Conservation (phyloP, 2,888 invertebrate genomes). For the Oasisia sp. region DNA sequence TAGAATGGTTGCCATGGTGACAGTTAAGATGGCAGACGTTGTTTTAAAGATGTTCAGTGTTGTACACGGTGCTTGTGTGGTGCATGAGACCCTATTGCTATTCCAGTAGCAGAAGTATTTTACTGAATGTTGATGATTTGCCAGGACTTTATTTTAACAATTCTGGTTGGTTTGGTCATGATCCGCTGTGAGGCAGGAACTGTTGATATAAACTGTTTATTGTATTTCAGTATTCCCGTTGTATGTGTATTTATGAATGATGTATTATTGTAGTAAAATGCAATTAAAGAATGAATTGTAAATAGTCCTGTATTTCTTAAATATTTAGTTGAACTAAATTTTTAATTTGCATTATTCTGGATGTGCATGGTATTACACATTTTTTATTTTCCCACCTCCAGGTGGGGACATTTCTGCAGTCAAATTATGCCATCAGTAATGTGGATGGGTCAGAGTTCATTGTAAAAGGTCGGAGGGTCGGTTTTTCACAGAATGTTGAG, state of each 20-base stretch:
- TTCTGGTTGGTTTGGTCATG: neutral
- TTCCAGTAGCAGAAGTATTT: neutral
- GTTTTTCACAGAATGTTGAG: too few relatives aligned
- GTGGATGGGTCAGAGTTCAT: too few relatives aligned
- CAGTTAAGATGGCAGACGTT: neutral
- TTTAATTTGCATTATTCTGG: too few relatives aligned
- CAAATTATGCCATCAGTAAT: too few relatives aligned
- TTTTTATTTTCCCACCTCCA: too few relatives aligned
- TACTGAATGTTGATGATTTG: neutral
- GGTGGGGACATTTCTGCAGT: too few relatives aligned
- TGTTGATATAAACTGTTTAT: neutral
- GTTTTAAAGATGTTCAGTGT: neutral
- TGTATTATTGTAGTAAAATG: neutral
- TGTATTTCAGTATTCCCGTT: neutral
- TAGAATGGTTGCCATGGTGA: neutral
- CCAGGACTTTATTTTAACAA: neutral
- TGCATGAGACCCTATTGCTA: neutral
- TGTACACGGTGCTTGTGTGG: neutral
- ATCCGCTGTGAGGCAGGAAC: neutral
- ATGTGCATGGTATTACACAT: too few relatives aligned
- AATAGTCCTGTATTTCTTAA: neutral
- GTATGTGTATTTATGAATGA: slow-evolving; percentile 10
- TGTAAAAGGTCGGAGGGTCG: too few relatives aligned
- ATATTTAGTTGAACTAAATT: too few relatives aligned
- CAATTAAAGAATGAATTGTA: neutral